Conservation (phyloP, 2,888 invertebrate genomes). For the Ennomos erosarius region DNA sequence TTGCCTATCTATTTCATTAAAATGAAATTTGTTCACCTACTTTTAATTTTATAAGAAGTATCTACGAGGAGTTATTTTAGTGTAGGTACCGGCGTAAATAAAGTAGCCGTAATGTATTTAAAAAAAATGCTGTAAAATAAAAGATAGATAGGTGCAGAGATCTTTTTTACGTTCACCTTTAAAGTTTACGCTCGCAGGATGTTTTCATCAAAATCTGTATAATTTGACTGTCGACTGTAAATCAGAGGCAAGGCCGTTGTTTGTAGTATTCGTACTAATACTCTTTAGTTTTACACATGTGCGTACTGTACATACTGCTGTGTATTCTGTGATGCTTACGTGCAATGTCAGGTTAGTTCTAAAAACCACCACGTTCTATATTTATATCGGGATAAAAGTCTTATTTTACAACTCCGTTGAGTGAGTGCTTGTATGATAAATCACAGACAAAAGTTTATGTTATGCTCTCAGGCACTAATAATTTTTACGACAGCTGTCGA, state of each 20-base stretch:
- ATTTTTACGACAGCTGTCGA: conserved; percentile 7
- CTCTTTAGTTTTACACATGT: not conserved
- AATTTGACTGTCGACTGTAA: conserved; percentile 18
- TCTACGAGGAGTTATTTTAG: too few relatives aligned
- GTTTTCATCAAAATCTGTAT: conserved; percentile 20
- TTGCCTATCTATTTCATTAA: too few relatives aligned
- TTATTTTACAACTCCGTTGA: conserved; percentile 52
- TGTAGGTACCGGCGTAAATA: too few relatives aligned
- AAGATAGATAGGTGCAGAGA: too few relatives aligned
- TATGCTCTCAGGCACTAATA: conserved; percentile 50
- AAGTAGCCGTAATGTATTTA: too few relatives aligned
- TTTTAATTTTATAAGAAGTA: too few relatives aligned
- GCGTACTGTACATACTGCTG: not conserved
- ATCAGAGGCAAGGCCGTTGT: conserved; percentile 24
- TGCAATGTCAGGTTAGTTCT: conserved; percentile 5
- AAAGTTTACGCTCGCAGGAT: conserved; percentile 14
- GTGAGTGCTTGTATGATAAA: conserved; percentile 48
- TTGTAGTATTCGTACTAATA: conserved; percentile 21
- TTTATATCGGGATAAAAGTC: conserved; percentile 36
- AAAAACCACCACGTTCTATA: conserved; percentile 1
- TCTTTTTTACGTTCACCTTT: conserved; percentile 1
- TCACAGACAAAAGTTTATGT: conserved; percentile 52
- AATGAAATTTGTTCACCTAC: too few relatives aligned
- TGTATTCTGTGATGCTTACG: conserved; percentile 4
- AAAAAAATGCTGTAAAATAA: too few relatives aligned